Evolutionary conservation across 2,888 invertebrate genomes (phyloP), one percentile per base, ranked within the genome.

Genomic region (Pemphredon lugubris): DNA sequence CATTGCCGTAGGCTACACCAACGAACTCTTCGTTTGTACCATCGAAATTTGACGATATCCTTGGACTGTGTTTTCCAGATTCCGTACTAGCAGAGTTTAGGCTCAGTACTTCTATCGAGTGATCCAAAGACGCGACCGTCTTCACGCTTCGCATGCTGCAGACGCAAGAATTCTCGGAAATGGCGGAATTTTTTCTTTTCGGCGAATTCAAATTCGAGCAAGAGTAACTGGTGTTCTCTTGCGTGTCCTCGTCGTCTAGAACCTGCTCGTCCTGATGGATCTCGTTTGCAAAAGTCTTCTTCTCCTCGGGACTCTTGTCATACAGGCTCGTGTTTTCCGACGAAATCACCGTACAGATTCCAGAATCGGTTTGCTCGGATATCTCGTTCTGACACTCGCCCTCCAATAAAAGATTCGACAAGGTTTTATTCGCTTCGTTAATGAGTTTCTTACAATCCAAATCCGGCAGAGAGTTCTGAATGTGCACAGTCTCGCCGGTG

Each of bases 271-370:
- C 77, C 45, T 68, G 70, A 0, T 83, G 82, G 6, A 87, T 76
- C n/a, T 88, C 88, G n/a, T 83, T 84, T 0, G 82, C 82, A 53
- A 89, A 89, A 1, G 77, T 85, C 37, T 87, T 89, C 67, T 87
- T 89, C 47, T 89, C 89, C 40, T 90, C 89, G 0, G 89, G 89
- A 65, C 89, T 90, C 55, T 89, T 90, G 51, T 90, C 89, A 55
- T 89, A 90, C 2, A 94, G 88, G 81, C 94, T 94, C 26, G 94
- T 94, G 74, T 94, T 94, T 86, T 94, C 94, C 4, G 89, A 89
- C 0, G 89, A 90, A 60, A 89, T 87, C 0, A 90, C 89, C 20
- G 94, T 94, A 83, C 94, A 94, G 51, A 94, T 93, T 0, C 94
- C 94, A 0, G 94, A 94, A 86, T 94, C 94, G 7, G 91, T 91